These are phyloP conservation scores for Macrotis lagotis DNA, from an alignment of 2,113 vertebrate genomes.

Conservation along the genomic window DNA sequence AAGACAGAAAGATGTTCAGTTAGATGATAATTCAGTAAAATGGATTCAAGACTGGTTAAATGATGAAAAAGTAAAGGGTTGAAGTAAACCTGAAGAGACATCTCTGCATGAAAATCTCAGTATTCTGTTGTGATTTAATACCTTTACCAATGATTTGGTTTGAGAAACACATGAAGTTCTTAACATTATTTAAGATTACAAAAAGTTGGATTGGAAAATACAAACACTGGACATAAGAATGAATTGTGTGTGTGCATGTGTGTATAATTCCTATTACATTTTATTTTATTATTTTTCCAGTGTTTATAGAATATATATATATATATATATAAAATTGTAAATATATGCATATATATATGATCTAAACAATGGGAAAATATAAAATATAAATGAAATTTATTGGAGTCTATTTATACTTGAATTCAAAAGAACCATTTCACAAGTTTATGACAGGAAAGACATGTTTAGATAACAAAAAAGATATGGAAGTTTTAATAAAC, in stretches of 20 bases:
- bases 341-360: no score
- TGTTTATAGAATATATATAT: not conserved
- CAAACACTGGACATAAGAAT: not conserved
- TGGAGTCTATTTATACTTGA: not conserved
- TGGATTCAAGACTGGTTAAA: not conserved
- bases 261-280: no score
- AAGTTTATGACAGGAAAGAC: not conserved
- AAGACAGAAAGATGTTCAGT: not conserved
- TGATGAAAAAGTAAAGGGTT: not conserved
- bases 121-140: not conserved
- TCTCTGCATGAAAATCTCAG: not conserved
- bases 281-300: no score
- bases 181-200: not conserved
- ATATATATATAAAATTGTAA: no score
- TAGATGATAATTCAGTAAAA: not conserved
- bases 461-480: not conserved
- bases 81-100: not conserved
- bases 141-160: not conserved
- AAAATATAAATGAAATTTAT: not conserved
- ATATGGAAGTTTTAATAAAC: not conserved
- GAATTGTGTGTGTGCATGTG: no score
- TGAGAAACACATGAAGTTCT: not conserved
- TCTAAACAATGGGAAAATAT: not conserved
- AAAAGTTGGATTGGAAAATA: not conserved
- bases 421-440: not conserved